A percentile compares a stretch with the other conserved stretches of the same genome.
Conservation (phyloP, 2,113 vertebrate species). For the Alouatta palliata region DNA sequence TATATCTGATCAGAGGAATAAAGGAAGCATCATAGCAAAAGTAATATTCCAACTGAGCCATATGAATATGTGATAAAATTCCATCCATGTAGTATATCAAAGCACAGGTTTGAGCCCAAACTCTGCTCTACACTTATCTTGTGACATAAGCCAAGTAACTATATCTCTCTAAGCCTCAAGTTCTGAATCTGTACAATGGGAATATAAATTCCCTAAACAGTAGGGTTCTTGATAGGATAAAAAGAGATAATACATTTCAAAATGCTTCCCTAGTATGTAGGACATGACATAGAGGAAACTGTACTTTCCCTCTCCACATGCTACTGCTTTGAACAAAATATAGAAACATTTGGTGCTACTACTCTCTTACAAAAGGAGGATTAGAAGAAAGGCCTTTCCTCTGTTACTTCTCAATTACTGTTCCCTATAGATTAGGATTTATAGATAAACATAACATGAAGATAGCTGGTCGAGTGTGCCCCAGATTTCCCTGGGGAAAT, state of each 20-base stretch:
- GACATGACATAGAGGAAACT: not conserved
- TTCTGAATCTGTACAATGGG: not conserved
- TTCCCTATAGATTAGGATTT: not conserved
- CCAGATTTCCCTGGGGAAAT: not conserved
- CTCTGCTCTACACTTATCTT: not conserved
- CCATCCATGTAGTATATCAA: not conserved
- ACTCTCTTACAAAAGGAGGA: not conserved
- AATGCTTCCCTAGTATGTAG: not conserved
- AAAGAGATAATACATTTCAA: not conserved
- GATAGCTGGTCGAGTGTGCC: not conserved
- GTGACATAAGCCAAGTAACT: not conserved
- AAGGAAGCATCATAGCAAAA: not conserved
- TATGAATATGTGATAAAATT: not conserved
- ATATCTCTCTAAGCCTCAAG: not conserved
- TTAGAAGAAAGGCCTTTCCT: not conserved
- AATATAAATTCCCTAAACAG: not conserved
- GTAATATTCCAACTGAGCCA: not conserved
- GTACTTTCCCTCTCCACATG: not conserved
- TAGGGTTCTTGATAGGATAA: not conserved
- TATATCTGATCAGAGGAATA: not conserved
- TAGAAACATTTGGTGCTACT: not conserved
- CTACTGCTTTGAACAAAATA: not conserved
- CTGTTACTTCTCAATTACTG: not conserved
- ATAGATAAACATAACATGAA: conserved; percentile 7
- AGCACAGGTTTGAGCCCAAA: not conserved